Evolutionary conservation across 2,797 vertebrate species (phyloP), one percentile per base, ranked within the genome.

Genomic region (Ctenosaura bakeri): DNA sequence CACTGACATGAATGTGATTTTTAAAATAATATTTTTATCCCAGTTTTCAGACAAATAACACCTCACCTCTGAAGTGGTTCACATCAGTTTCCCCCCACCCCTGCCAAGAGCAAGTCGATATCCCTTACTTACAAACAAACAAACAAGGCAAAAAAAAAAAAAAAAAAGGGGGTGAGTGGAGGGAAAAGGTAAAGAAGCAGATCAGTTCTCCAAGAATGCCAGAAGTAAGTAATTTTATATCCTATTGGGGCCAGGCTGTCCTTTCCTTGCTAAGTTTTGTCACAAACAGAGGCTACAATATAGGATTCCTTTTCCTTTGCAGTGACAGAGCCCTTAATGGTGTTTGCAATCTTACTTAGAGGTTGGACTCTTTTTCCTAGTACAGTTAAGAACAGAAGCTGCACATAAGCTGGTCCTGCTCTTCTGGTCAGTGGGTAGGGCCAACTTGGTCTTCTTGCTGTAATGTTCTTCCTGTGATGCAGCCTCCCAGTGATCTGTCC

Each of bases 21-120:
- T 69, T 89, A 13, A 89, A 84, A 80, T 64, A 35, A 52, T 73
- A 85, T 46, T 73, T 85, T 24, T 54, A 85, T 88, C 78, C 38
- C 26, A 52, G 20, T 69, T 80, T 80, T 9, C 22, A 56, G 50
- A 86, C 52, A 59, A n/a, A 66, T 46, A 62, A 18, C 38, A 42
- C 18, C 16, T 56, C 26, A 18, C 59, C 32, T 29, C 52, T 69
- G 10, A 73, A 82, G 35, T 82, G 35, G 50, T 86, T 69, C 54
- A 74, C 50, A 73, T n/a, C 52, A 56, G 38, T 76, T 62, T 66
- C 6, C 1, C 66, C 66, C 26, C 3, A 8, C 26, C 16, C 26
- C 66, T 8, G 9, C 26, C 66, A 69, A 87, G 77, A 87, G 46
- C 42, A 0, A 20, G 12, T 26, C 50, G 32, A 18, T 64, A 35